phyloP scores from a whole-genome alignment of 2,797 vertebrate genomes.

The Gouania willdenowi region DNA sequence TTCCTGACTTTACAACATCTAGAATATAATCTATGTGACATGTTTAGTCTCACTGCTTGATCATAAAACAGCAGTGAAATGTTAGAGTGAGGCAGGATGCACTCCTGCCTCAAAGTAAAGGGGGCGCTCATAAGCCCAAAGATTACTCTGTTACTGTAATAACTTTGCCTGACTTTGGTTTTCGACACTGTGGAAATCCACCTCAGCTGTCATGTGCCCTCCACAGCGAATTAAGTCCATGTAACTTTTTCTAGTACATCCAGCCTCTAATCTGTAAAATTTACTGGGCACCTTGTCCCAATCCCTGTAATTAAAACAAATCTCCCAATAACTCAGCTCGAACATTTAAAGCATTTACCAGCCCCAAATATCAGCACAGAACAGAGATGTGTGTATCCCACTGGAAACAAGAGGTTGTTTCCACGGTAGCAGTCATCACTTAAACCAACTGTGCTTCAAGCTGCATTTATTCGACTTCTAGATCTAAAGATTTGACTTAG shows the following conservation, averaged over 20 bases:
- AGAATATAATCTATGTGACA: no score
- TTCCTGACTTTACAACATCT: no score
- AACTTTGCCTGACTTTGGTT: constrained; percentile 35
- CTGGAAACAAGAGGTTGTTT: constrained; percentile 68
- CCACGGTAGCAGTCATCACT: constrained; percentile 70
- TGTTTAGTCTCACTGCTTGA: no score
- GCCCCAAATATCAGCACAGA: constrained; percentile 63
- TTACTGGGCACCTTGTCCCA: constrained; percentile 53
- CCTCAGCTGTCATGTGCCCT: constrained; percentile 43
- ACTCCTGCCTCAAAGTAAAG: no score
- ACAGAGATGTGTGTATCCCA: constrained; percentile 58
- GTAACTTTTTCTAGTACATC: constrained; percentile 64
- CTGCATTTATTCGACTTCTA: constrained; percentile 54
- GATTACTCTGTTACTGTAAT: no score
- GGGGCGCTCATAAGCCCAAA: no score
- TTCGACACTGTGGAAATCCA: constrained; percentile 33
- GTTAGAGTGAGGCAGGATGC: no score
- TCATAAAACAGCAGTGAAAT: no score
- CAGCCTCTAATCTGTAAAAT: constrained; percentile 73
- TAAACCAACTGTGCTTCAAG: constrained; percentile 55
- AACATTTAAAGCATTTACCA: constrained; percentile 68
- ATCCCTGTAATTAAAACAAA: constrained; percentile 71
- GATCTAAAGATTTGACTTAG: constrained; percentile 57
- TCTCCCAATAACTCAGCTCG: constrained; percentile 74
- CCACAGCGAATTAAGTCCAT: constrained; percentile 53